phyloP scores from a whole-genome alignment of 1,140 invertebrate species.

The Pseudachorutes palmiensis region DNA sequence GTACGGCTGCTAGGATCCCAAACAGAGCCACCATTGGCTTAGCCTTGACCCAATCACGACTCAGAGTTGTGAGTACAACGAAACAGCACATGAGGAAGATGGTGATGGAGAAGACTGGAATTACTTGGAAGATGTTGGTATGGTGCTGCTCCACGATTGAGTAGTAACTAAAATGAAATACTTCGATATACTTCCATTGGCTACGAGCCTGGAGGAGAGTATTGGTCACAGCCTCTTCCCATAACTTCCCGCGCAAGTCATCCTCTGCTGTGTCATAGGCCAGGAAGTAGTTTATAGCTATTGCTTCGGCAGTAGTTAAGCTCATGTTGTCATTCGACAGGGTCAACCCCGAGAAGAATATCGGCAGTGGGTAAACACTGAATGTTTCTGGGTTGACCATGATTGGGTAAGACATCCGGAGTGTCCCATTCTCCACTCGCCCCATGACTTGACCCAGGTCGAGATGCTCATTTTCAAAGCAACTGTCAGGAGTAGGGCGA shows the following conservation, averaged over 20 bases:
- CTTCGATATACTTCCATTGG: constrained; percentile 66
- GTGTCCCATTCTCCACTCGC: constrained; percentile 59
- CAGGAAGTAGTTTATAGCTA: constrained; percentile 81
- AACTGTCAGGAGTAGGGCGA: constrained; percentile 67
- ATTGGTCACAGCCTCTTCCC: constrained; percentile 74
- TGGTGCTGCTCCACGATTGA: constrained; percentile 79
- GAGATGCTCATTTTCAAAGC: constrained; percentile 74
- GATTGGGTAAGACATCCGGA: constrained; percentile 72
- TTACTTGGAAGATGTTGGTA: constrained; percentile 73
- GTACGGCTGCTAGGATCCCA: constrained; percentile 76
- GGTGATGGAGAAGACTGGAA: constrained; percentile 76
- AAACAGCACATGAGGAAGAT: constrained; percentile 76
- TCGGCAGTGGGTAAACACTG: constrained; percentile 71
- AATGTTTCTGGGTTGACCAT: constrained; percentile 77
- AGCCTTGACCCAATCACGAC: constrained; percentile 72
- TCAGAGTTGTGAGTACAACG: constrained; percentile 58
- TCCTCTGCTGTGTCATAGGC: constrained; percentile 34
- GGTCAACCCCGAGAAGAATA: constrained; percentile 72
- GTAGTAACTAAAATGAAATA: constrained; percentile 71
- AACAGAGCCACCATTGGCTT: constrained; percentile 84
- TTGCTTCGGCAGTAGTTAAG: constrained; percentile 63
- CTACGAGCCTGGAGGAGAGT: constrained; percentile 58
- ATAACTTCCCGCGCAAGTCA: constrained; percentile 59
- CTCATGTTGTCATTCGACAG: constrained; percentile 57
- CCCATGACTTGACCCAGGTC: constrained; percentile 69